Conservation (phyloP, 2,797 vertebrate genomes). For the Bufotes viridis region DNA sequence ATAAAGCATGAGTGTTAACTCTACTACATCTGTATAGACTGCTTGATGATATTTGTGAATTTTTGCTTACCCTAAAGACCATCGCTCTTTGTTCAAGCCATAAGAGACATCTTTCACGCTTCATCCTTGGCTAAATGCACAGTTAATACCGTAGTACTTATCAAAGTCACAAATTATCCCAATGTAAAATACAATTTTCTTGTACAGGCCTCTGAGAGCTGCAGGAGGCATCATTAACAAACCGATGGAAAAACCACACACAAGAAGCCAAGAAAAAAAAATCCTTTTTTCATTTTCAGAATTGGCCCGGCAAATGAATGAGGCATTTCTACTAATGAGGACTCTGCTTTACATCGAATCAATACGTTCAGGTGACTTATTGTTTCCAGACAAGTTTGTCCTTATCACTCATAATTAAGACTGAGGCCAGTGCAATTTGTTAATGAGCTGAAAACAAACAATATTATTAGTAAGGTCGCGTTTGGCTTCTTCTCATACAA, state of each 20-base stretch:
- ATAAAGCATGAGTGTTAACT: no score
- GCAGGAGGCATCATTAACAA: neutral
- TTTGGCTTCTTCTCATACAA: neutral
- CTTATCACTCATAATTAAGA: conserved; percentile 54
- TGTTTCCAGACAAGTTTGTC: conserved; percentile 41
- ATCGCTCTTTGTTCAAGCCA: neutral
- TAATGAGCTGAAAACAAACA: conserved; percentile 43
- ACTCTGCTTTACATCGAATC: conserved; percentile 53
- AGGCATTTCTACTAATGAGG: conserved; percentile 53
- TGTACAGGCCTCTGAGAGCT: neutral
- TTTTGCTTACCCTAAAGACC: neutral
- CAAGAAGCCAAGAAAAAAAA: neutral
- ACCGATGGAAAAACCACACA: neutral
- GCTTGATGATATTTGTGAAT: neutral
- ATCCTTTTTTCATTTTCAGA: conserved; percentile 29
- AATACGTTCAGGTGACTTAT: conserved; percentile 55
- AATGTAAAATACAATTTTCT: conserved; percentile 1
- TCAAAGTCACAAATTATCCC: neutral
- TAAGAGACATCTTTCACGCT: neutral
- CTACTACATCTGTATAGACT: no score
- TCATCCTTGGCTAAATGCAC: neutral
- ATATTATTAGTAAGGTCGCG: conserved; percentile 28
- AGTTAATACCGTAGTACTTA: neutral
- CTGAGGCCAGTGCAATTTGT: conserved; percentile 43
- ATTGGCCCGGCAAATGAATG: conserved; percentile 23